phyloP scores from a whole-genome alignment of 2,113 vertebrate species.

The Gavia stellata region DNA sequence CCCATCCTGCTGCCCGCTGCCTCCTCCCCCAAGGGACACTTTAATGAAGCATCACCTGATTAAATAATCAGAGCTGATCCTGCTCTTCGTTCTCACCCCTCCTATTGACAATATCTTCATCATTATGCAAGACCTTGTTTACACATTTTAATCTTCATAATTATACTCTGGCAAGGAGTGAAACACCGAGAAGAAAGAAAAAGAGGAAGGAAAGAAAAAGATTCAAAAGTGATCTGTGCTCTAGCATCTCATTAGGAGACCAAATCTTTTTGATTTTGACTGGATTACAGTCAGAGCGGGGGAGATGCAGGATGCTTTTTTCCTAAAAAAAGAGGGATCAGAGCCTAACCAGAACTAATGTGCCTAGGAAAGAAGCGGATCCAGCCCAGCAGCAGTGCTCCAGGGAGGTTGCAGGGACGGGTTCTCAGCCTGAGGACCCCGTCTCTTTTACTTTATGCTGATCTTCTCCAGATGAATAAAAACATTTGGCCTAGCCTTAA shows the following conservation, averaged over 20 bases:
- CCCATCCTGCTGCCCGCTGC: background rate
- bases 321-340: background rate
- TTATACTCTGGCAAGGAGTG: conserved; percentile 32
- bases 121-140: conserved; percentile 45
- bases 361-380: background rate
- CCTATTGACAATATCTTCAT: background rate
- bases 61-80: background rate
- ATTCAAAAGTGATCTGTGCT: background rate
- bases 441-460: background rate
- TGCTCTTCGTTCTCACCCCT: background rate
- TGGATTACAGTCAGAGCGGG: background rate
- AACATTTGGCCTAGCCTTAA: background rate
- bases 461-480: background rate
- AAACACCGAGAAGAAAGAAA: background rate
- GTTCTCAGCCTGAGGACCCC: background rate
- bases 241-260: background rate
- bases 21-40: background rate
- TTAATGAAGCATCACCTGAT: background rate
- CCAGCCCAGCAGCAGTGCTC: background rate
- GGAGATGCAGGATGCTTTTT: background rate
- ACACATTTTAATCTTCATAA: conserved; percentile 14
- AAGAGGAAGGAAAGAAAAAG: background rate
- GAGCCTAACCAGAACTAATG: background rate
- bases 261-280: background rate
- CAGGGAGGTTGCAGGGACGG: background rate